phyloP scores from a whole-genome alignment of 2,888 invertebrate species.

The Abrostola tripartita region DNA sequence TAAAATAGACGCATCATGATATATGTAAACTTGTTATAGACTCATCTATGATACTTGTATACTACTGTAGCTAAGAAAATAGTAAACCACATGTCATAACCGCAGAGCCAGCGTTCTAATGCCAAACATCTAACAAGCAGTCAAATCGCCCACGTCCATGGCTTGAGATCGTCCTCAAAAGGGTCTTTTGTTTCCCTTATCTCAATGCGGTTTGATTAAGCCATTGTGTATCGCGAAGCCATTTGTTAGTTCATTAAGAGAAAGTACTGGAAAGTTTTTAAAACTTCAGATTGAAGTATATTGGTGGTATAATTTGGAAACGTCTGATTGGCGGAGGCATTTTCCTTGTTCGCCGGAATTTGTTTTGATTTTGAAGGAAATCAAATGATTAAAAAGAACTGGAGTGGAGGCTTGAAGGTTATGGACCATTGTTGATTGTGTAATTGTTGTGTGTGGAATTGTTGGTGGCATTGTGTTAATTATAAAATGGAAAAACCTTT shows the following conservation, averaged over 20 bases:
- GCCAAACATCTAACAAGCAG: background rate
- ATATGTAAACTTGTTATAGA: too few relatives aligned
- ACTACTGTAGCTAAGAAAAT: background rate
- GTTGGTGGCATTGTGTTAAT: too few relatives aligned
- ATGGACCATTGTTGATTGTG: slow-evolving; percentile 6
- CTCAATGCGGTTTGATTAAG: slow-evolving; percentile 82
- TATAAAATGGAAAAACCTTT: too few relatives aligned
- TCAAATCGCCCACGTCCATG: background rate
- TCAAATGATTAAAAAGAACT: slow-evolving; percentile 44
- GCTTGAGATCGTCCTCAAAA: slow-evolving; percentile 38
- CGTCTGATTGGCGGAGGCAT: slow-evolving; percentile 36
- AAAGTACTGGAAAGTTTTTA: slow-evolving; percentile 57
- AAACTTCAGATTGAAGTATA: slow-evolving; percentile 51
- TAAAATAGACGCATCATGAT: too few relatives aligned
- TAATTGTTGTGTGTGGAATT: too few relatives aligned
- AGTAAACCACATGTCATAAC: background rate
- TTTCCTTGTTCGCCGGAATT: slow-evolving; percentile 44
- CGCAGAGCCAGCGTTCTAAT: background rate
- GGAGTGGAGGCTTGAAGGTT: slow-evolving; percentile 9
- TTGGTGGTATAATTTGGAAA: slow-evolving; percentile 38
- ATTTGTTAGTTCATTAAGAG: slow-evolving; percentile 77
- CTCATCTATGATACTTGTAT: too few relatives aligned
- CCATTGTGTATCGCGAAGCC: slow-evolving; percentile 79
- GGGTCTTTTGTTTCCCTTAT: slow-evolving; percentile 80
- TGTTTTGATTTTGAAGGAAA: slow-evolving; percentile 31